phyloP scores from a whole-genome alignment of 1,140 invertebrate genomes.

The Camponotus pennsylvanicus region DNA sequence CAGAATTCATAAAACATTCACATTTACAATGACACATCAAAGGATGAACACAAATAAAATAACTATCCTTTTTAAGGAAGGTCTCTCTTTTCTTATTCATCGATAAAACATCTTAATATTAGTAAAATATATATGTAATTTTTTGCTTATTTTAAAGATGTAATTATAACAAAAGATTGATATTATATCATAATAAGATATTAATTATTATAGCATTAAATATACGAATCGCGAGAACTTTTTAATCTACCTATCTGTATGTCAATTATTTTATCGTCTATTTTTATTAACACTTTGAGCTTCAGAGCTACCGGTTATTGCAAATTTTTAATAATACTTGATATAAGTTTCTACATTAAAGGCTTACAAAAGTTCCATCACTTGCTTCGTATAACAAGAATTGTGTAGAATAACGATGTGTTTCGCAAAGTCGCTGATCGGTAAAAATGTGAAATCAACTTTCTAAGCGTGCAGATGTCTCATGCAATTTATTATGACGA shows the following conservation, averaged over 20 bases:
- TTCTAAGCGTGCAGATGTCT: slow-evolving; percentile 19
- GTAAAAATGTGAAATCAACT: slow-evolving; percentile 15
- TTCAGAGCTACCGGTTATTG: background rate
- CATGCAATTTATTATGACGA: slow-evolving; percentile 18
- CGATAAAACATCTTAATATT: background rate
- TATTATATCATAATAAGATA: background rate
- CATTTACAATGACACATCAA: slow-evolving; percentile 22
- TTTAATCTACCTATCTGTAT: background rate
- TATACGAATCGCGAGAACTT: background rate
- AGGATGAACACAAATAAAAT: background rate
- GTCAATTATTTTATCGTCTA: background rate
- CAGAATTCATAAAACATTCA: slow-evolving; percentile 51
- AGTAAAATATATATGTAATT: background rate
- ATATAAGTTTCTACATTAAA: background rate
- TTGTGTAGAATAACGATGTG: slow-evolving; percentile 1
- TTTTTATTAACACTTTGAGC: background rate
- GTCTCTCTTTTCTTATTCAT: background rate
- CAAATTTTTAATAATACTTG: slow-evolving; percentile 1
- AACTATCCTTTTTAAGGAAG: background rate
- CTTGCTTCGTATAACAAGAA: background rate
- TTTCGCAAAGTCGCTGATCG: slow-evolving; percentile 8
- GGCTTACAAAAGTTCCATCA: background rate
- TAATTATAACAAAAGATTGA: background rate
- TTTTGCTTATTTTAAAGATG: background rate
- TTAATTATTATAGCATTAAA: background rate